A percentile compares a stretch with the other conserved stretches of the same genome.
These are phyloP conservation scores for Stercorarius parasiticus DNA, from an alignment of 2,113 vertebrate species.

Conservation along the genomic window DNA sequence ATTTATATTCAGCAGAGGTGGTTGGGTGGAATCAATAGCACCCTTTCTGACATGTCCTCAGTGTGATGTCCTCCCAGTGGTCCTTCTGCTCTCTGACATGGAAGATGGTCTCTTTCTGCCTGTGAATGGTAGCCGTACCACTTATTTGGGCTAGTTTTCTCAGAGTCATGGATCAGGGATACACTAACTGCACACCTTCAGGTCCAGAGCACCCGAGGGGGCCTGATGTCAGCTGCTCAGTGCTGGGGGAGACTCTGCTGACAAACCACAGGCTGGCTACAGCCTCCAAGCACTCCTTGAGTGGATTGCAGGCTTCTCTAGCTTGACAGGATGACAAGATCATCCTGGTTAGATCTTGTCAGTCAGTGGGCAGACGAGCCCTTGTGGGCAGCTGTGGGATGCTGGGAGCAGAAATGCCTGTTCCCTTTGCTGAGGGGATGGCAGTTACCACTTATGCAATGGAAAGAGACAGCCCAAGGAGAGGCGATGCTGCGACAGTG, in stretches of 20 bases:
- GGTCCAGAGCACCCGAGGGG: background rate
- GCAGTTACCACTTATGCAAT: background rate
- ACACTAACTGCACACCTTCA: background rate
- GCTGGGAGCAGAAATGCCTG: background rate
- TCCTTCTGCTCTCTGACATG: background rate
- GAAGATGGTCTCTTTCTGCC: background rate
- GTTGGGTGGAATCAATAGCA: background rate
- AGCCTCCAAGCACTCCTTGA: background rate
- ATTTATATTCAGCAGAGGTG: background rate
- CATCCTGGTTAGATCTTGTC: background rate
- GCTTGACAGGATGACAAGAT: background rate
- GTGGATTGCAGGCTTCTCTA: background rate
- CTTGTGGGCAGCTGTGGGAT: background rate
- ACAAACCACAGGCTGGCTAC: background rate
- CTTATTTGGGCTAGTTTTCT: background rate
- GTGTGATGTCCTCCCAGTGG: background rate
- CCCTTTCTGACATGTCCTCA: background rate
- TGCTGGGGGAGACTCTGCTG: background rate
- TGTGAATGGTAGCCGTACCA: background rate
- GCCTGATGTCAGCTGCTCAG: background rate
- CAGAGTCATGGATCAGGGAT: background rate
- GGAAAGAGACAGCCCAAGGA: background rate
- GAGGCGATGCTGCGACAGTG: background rate
- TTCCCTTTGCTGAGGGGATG: background rate
- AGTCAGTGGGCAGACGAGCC: background rate